Base-by-base conservation (phyloP, 2,797 vertebrate genomes). In the Enteromius argenteus region DNA sequence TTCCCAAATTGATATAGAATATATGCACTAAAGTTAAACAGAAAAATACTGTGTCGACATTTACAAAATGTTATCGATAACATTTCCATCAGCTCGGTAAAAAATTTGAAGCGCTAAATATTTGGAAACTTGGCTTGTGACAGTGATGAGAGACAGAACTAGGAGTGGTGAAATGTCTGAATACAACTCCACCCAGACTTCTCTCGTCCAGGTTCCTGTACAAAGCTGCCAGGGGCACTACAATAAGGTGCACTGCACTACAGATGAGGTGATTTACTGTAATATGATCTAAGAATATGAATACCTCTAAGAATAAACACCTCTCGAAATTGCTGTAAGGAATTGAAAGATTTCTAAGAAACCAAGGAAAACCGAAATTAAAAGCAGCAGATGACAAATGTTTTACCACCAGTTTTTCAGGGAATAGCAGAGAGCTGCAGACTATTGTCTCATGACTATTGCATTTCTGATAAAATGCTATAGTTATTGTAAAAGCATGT, bases 271-370 rank as follows among this genome's bases (percentile, higher is more conserved):
- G 21, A 46, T 5, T 5, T 39, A 39, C 39, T 39, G 8, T 21
- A 85, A 72, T 44, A 49, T 60, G 58, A 14, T 9, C 46, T 53
- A 30, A 74, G 21, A 53, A 74, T 69, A n/a, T 69, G 15, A 17
- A 39, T 69, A 13, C 69, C 58, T 39, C 51, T 0, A 15, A 8
- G 9, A 42, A 9, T 42, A 42, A 42, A 35, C 2, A 39, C 27
- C 2, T 58, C 1, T 42, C 23, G 2, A 19, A 13, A 17, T 79
- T 83, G 23, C 44, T 85, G 23, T 56, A 46, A 30, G 44, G 58
- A 89, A 87, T 85, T 51, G 0, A 27, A 15, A 87, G 1, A 44
- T 67, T 85, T 88, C 73, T 64, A 51, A 81, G 81, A 81, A 83
- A 77, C 72, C 13, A 84, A 49, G 51, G 83, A 62, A 71, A 58